Conservation (phyloP, 2,797 vertebrate species). For the Poecilia picta region DNA sequence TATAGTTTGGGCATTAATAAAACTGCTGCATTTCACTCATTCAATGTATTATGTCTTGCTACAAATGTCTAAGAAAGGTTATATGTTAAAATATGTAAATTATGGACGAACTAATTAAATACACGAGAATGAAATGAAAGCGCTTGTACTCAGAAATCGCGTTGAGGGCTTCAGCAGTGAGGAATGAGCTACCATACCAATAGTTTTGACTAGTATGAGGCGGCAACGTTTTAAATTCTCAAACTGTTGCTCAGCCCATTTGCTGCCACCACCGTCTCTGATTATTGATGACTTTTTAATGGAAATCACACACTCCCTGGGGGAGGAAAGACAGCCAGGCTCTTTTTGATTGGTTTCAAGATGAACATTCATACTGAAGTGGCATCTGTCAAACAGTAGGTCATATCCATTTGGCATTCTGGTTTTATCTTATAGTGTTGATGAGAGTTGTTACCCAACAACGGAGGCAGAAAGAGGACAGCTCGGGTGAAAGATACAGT, state of each 20-base stretch:
- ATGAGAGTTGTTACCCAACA: conserved; percentile 46
- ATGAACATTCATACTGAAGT: conserved; percentile 55
- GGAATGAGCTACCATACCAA: background rate
- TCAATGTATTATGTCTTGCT: background rate
- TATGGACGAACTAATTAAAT: conserved; percentile 1
- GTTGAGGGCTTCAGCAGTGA: background rate
- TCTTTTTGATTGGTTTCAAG: conserved; percentile 70
- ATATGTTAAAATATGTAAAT: background rate
- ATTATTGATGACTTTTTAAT: conserved; percentile 72
- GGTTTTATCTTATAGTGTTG: conserved; percentile 50
- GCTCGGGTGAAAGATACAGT: conserved; percentile 43
- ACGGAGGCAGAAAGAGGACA: conserved; percentile 27
- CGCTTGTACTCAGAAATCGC: background rate
- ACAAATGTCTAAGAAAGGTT: background rate
- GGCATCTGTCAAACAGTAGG: conserved; percentile 62
- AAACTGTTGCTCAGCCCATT: conserved; percentile 55
- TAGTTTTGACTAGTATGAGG: conserved; percentile 3
- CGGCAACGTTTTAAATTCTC: conserved; percentile 43
- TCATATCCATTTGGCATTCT: conserved; percentile 44
- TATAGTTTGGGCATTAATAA: background rate
- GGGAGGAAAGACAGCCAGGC: conserved; percentile 48
- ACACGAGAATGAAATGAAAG: background rate
- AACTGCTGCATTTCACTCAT: background rate
- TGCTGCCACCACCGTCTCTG: conserved; percentile 43
- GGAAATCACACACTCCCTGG: conserved; percentile 62